Evolutionary conservation across 92 coral and sea anemone species (phyloP), one percentile per base, ranked within the genome.

Genomic region (Paramuricea clavata): DNA sequence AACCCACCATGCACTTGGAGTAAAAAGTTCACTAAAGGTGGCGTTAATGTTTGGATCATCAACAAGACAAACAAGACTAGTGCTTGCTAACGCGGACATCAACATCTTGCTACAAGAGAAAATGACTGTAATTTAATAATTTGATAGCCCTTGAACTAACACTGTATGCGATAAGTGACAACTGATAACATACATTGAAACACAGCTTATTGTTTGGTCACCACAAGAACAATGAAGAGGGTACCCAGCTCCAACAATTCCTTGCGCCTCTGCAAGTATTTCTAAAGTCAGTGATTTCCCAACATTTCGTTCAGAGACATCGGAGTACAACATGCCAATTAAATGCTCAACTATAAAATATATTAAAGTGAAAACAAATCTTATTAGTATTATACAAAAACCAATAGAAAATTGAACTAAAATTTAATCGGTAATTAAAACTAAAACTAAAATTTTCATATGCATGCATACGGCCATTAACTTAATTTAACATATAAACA

Each of bases 1-100:
- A 83, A 59, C 8, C 68, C 81, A 0, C 82, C 68, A 22, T 84
- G 88, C 0, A 84, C 34, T 73, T 84, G 88, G 0, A 70, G 26
- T 21, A 69, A 36, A 36, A 83, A n/a, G 70, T 57, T 83, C 81
- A 13, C 44, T 4, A 1, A 83, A 59, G 3, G 78, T 16, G 1
- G 78, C 17, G 32, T 81, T 68, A 19, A 83, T 83, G 15, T 12
- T 5, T 31, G 87, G 87, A 70, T 83, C 87, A 28, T 83, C 87
- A 6, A 83, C 47, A 0, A 83, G 23, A 49, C 57, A 35, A 42
- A 62, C 68, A 6, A 84, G 49, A 8, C 13, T 72, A 4, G 86
- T 65, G 76, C 3, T 64, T n/a, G 22, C 47, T 5, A 83, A 31
- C 2, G 80, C 80, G 11, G 36, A 68, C 87, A 83, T 69, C 12